phyloP scores from a whole-genome alignment of 2,888 invertebrate genomes.

The Netelia virgata region DNA sequence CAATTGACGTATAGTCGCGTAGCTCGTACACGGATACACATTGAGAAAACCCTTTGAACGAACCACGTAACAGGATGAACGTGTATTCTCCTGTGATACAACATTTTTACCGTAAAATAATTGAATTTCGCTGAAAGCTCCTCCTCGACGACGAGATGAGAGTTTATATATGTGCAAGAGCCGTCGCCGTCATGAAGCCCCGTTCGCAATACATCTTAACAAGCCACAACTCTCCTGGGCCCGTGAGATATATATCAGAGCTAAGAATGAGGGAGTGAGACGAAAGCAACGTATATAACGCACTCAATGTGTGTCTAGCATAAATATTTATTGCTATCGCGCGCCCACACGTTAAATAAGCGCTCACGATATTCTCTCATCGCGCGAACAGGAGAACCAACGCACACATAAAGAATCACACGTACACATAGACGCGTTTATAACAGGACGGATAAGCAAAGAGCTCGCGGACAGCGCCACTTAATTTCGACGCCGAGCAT shows the following conservation, averaged over 20 bases:
- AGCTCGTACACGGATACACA: too few relatives aligned
- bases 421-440: neutral
- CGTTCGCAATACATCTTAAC: slow-evolving; percentile 42
- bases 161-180: slow-evolving; percentile 9
- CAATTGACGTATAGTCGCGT: too few relatives aligned
- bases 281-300: slow-evolving; percentile 20
- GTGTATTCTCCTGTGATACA: slow-evolving; percentile 5
- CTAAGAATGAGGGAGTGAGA: slow-evolving; percentile 39
- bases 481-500: slow-evolving; percentile 51
- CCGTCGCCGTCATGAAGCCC: neutral
- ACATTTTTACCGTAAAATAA: slow-evolving; percentile 25
- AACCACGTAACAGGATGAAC: neutral
- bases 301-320: slow-evolving; percentile 50
- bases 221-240: slow-evolving; percentile 17
- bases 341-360: slow-evolving; percentile 52
- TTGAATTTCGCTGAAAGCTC: slow-evolving; percentile 27
- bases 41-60: too few relatives aligned
- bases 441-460: neutral
- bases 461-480: slow-evolving; percentile 45
- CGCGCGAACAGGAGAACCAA: neutral
- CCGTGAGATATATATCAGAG: neutral
- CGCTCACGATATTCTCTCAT: slow-evolving; percentile 42
- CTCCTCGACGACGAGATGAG: neutral
- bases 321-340: slow-evolving; percentile 59
- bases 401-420: neutral